Conservation (phyloP, 2,113 vertebrate genomes). For the Ciconia stormi region DNA sequence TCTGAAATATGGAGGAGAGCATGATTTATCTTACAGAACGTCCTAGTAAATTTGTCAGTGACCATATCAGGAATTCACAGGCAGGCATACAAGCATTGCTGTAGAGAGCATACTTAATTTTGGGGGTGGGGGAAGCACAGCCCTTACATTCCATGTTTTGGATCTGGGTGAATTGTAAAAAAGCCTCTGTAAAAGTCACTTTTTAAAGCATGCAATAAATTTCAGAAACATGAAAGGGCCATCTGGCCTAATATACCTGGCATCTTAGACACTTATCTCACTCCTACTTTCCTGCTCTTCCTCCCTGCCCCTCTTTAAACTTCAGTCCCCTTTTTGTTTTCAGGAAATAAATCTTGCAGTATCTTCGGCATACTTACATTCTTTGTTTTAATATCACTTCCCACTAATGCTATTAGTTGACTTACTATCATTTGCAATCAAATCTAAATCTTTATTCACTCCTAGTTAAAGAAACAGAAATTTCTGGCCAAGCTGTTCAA, state of each 20-base stretch:
- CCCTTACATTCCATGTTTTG: background rate
- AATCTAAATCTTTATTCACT: background rate
- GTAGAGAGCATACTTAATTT: background rate
- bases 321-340: background rate
- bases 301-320: background rate
- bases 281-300: background rate
- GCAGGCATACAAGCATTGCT: background rate
- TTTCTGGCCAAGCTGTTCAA: background rate
- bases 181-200: background rate
- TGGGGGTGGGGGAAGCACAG: background rate
- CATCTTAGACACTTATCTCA: background rate
- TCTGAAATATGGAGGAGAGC: background rate
- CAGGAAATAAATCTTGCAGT: background rate
- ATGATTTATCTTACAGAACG: background rate
- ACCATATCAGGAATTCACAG: background rate
- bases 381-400: background rate
- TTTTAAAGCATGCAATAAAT: constrained; percentile 8
- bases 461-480: background rate
- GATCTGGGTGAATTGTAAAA: background rate
- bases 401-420: background rate
- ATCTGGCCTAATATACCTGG: background rate
- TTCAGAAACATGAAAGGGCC: constrained; percentile 35
- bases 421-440: background rate
- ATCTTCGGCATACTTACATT: background rate
- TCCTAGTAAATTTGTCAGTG: background rate